These are phyloP conservation scores for Rhopalosiphum padi DNA, from an alignment of 1,140 invertebrate species.

Conservation along the genomic window DNA sequence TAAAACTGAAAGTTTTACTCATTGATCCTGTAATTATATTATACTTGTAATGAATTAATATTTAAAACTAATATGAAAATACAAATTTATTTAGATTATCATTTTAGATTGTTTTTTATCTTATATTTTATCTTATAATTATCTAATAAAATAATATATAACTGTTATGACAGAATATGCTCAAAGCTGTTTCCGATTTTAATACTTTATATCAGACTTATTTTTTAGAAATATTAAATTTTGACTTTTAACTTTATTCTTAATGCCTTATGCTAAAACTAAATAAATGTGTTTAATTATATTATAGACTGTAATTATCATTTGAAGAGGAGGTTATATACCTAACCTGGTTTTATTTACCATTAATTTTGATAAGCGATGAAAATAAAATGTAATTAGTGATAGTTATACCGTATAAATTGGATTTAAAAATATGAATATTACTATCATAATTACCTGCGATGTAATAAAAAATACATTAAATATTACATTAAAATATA, in stretches of 20 bases:
- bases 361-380: background rate
- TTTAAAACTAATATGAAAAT: background rate
- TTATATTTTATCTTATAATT: too few species aligned
- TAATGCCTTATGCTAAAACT: background rate
- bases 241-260: background rate
- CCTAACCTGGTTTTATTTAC: background rate
- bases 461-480: background rate
- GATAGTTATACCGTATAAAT: background rate
- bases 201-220: background rate
- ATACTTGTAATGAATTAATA: background rate
- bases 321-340: background rate
- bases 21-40: background rate
- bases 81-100: background rate
- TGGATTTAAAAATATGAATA: background rate
- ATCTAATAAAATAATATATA: background rate
- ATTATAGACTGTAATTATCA: background rate
- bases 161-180: background rate
- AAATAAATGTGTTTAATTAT: background rate
- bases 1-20: background rate
- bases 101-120: background rate
- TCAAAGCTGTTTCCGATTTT: background rate
- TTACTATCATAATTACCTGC: background rate
- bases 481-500: slow-evolving; percentile 7
- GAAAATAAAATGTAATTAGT: background rate
- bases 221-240: background rate